A percentile compares a stretch with the other conserved stretches of the same genome.
Evolutionary conservation across 2,113 vertebrate species (phyloP).

Genomic region (Eulacestoma nigropectus): DNA sequence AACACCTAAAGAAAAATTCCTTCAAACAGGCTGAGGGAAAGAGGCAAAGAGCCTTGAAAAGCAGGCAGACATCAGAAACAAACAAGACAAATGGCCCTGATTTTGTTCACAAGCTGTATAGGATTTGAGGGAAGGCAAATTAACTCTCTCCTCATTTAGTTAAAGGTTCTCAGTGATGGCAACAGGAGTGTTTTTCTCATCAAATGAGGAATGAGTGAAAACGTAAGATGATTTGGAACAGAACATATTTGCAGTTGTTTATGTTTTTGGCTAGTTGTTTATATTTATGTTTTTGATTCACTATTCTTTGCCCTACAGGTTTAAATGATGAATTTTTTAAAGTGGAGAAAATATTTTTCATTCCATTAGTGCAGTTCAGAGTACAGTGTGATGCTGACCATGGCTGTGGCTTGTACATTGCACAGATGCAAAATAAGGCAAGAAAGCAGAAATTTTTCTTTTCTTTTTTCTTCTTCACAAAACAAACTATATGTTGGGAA

Average conservation of each 20-base stretch:
- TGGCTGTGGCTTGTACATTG: background rate
- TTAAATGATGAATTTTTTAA: background rate
- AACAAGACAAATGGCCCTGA: background rate
- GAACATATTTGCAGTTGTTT: background rate
- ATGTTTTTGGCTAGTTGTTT: background rate
- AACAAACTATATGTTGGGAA: background rate
- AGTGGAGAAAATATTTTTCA: background rate
- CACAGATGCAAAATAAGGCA: background rate
- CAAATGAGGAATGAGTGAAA: background rate
- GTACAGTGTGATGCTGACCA: background rate
- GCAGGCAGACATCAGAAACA: background rate
- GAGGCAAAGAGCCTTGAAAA: background rate
- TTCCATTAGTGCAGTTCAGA: background rate
- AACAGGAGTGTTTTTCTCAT: background rate
- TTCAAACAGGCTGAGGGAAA: background rate
- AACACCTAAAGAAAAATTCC: background rate
- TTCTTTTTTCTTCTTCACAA: background rate
- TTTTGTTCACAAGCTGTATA: background rate
- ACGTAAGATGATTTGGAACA: background rate
- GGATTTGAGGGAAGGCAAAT: background rate
- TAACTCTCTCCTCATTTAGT: background rate
- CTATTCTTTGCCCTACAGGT: background rate
- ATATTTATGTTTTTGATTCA: background rate
- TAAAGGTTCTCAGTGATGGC: background rate
- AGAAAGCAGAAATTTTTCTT: background rate